A percentile compares a stretch with the other conserved stretches of the same genome.
Conservation (phyloP, 2,797 vertebrate genomes). For the Acridotheres tristis region DNA sequence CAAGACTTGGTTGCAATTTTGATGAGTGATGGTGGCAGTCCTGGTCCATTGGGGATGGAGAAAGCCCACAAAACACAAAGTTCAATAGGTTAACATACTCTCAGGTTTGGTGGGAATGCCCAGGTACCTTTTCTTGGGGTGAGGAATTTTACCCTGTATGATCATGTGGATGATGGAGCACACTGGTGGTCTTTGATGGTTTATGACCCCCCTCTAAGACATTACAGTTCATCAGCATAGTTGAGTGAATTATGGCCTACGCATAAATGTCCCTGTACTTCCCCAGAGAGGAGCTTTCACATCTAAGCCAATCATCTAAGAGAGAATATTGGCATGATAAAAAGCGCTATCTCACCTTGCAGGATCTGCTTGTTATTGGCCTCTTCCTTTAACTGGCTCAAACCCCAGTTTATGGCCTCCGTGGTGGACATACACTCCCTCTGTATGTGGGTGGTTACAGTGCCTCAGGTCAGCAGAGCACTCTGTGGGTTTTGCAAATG, state of each 20-base stretch:
- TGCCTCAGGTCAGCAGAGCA: neutral
- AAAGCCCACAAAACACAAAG: neutral
- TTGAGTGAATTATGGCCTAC: neutral
- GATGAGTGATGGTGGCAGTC: neutral
- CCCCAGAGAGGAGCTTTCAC: neutral
- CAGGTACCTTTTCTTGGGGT: neutral
- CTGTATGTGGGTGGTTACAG: accelerated
- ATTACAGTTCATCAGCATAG: neutral
- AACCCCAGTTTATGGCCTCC: neutral
- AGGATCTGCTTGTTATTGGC: neutral
- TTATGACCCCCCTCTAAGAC: neutral
- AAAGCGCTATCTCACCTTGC: neutral
- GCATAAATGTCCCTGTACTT: neutral
- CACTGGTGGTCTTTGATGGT: neutral
- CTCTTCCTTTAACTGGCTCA: neutral
- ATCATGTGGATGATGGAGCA: neutral
- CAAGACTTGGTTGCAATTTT: neutral
- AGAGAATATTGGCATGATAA: neutral
- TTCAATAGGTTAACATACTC: neutral
- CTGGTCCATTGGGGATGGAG: neutral
- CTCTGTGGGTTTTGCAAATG: neutral
- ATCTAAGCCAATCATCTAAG: neutral
- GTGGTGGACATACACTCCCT: accelerated
- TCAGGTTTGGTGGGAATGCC: neutral
- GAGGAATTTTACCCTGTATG: neutral